These are phyloP conservation scores for Plodia interpunctella DNA, from an alignment of 1,140 invertebrate species.

Conservation along the genomic window DNA sequence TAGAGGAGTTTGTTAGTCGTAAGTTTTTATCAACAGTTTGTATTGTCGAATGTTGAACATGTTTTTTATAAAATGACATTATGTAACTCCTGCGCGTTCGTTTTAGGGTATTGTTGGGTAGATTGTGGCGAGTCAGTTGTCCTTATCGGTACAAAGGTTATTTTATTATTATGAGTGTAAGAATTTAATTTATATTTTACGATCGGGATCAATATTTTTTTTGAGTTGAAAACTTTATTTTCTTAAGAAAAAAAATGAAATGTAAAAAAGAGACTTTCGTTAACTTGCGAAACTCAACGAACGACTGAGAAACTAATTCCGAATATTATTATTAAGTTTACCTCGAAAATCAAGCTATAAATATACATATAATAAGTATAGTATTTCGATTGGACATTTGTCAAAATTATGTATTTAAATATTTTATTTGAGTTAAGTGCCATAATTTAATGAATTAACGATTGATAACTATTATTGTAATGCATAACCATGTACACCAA, in stretches of 20 bases:
- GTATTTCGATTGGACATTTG: conserved; percentile 53
- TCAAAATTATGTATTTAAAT: conserved; percentile 60
- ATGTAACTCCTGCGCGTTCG: conserved; percentile 64
- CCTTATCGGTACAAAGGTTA: conserved; percentile 69
- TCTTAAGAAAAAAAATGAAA: conserved; percentile 60
- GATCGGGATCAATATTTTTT: conserved; percentile 72
- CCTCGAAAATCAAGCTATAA: conserved; percentile 46
- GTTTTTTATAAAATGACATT: conserved; percentile 60
- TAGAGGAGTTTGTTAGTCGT: conserved; percentile 63
- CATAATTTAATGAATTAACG: conserved; percentile 76
- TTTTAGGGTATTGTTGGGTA: conserved; percentile 39
- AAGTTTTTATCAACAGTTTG: conserved; percentile 74
- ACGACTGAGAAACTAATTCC: conserved; percentile 75
- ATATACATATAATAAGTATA: conserved; percentile 18
- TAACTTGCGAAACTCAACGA: conserved; percentile 60
- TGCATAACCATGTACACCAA: conserved; percentile 76
- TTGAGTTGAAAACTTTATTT: conserved; percentile 68
- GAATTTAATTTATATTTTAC: conserved; percentile 62
- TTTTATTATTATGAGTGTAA: conserved; percentile 48
- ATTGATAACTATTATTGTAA: conserved; percentile 73
- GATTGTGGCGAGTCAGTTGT: conserved; percentile 58
- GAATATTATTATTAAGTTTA: conserved; percentile 66
- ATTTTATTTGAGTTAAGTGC: conserved; percentile 74
- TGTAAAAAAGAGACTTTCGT: conserved; percentile 64
- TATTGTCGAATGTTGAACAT: conserved; percentile 60